Evolutionary conservation across 2,797 vertebrate genomes (phyloP), one percentile per base, ranked within the genome.

Genomic region (Hippocampus kuda): DNA sequence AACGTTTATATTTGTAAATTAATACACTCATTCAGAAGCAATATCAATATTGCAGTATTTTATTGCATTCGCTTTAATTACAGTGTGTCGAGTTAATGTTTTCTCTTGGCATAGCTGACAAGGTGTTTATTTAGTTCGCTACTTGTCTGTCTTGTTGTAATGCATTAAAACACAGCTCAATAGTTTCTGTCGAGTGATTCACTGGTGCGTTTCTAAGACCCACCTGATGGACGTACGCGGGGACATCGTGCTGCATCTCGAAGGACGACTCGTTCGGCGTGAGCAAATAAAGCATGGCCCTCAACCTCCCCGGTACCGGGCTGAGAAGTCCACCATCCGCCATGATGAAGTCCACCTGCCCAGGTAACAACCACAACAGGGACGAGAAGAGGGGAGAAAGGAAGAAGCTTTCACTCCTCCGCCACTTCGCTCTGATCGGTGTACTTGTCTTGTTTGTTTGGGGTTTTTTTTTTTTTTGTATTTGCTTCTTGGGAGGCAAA

Each of bases 221-320:
- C 91, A 98, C 94, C 95, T 96, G 88, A 34, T 92, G 79, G 20
- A 95, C 88, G 70, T 96, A 98, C 74, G 81, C 81, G 1, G 94
- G 94, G 20, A 96, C 94, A 18, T 94, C 92, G 24, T 93, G 88
- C 65, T 93, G 20, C 1, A 72, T 83, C 76, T 88, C 68, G 77
- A 94, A 98, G 1, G 90, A 88, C 3, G 93, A 92, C 72, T 97
- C 94, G 4, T 85, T 90, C 48, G 94, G 93, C 0, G 88, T 87
- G 77, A 97, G 81, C 68, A 83, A 72, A 64, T 91, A 91, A 74
- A 98, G 94, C 74, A 97, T 71, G 73, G 87, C 72, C 16, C 93
- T 92, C 73, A 91, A 5, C 34, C 88, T 89, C 72, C 85, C 18
- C 24, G 62, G 48, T 70, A 87, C 7, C 1, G 86, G 77, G 0